Evolutionary conservation across 2,888 invertebrate genomes (phyloP), one percentile per base, ranked within the genome.

Genomic region (Dromius quadrimaculatus): DNA sequence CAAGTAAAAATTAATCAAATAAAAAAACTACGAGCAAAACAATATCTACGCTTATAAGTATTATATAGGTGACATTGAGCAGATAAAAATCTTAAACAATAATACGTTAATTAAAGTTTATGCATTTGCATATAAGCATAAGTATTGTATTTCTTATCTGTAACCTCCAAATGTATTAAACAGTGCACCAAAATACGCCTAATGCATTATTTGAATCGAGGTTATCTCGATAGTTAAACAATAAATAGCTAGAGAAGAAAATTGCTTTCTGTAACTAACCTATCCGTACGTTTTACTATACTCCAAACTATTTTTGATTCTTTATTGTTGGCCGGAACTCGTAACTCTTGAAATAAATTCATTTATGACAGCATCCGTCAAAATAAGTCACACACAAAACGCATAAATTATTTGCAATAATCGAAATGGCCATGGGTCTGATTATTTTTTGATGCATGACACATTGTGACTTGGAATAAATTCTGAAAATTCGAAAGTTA

Each of bases 221-320:
- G 62, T 62, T 62, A 62, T 62, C 62, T n/a, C 38, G 41, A 62
- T 62, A 43, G 41, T 62, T 41, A 62, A 62, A 62, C 59, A 38
- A 38, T 62, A 41, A 41, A 62, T 62, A 62, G 62, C 41, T 5
- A 15, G 23, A 34, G 8, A 28, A 22, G 38, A 62, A 41, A 36
- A 23, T 62, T 11, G 43, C n/a, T 41, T 41, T 38, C 41, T 43
- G 41, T 62, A 41, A 62, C 62, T 62, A 62, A 62, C 62, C 62
- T 62, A 62, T 28, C 62, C 62, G 62, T 62, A 62, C 62, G 62
- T 62, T 62, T 9, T 19, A 36, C 47, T n/a, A 47, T 6, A 32
- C 32, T 6, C 9, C 28, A 57, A 36, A 59, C 36, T 59, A 59
- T 59, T 59, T 59, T 36, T 59, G 36, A 36, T 59, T 17, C 59